Evolutionary conservation across 2,888 invertebrate species (phyloP).

Genomic region (Orgyia antiqua): DNA sequence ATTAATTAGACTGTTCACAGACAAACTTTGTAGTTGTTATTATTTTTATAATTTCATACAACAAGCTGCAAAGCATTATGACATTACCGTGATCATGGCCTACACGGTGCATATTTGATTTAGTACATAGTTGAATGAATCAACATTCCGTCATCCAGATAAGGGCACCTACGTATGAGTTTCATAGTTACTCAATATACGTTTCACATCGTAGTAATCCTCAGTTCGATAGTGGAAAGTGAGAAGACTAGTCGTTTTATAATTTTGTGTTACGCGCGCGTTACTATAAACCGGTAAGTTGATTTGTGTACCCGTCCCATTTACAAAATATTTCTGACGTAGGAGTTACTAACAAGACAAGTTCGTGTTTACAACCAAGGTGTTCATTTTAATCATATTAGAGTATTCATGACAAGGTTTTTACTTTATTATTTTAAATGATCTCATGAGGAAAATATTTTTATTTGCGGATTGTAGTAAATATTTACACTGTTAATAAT

Average conservation of each 20-base stretch:
- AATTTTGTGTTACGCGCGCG: conserved; percentile 22
- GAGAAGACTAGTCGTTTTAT: conserved; percentile 25
- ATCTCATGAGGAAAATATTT: conserved; percentile 19
- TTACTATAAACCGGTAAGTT: conserved; percentile 39
- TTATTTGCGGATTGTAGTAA: conserved; percentile 1
- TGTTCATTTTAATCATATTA: conserved; percentile 21
- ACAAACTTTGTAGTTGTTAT: too few relatives aligned
- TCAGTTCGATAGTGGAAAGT: conserved; percentile 35
- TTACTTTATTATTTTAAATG: conserved; percentile 14
- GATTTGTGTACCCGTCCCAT: conserved; percentile 30
- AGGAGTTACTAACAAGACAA: neutral
- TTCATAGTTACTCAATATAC: conserved; percentile 28
- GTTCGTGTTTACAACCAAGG: neutral
- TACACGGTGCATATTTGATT: too few relatives aligned
- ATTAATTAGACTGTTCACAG: too few relatives aligned
- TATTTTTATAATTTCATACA: too few relatives aligned
- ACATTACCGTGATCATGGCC: too few relatives aligned
- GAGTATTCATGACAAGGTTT: conserved; percentile 15
- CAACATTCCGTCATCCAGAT: conserved; percentile 50
- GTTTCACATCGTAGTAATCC: conserved; percentile 24
- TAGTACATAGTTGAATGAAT: conserved; percentile 84
- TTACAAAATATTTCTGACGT: conserved; percentile 18
- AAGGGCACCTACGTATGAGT: conserved; percentile 32
- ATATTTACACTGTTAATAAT: too few relatives aligned
- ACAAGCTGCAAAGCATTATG: too few relatives aligned